Conservation (phyloP, 2,797 vertebrate genomes). For the Cossypha polioptera region DNA sequence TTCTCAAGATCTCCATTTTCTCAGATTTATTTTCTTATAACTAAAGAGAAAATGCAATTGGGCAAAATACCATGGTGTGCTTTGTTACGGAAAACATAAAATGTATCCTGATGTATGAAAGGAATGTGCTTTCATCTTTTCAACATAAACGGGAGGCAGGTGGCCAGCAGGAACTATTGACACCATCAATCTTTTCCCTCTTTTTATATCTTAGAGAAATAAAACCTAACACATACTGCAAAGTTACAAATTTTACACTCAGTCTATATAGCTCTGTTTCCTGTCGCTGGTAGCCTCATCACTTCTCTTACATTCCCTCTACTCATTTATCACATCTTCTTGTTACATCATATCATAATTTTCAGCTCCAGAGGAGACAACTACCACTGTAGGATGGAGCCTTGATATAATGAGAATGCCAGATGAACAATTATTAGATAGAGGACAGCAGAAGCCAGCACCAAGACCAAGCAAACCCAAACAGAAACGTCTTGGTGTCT, state of each 20-base stretch:
- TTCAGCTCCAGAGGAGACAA: not conserved
- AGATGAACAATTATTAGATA: not conserved
- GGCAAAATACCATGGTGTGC: not conserved
- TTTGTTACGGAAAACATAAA: not conserved
- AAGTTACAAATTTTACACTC: not conserved
- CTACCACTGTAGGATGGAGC: not conserved
- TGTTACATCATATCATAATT: slow-evolving; percentile 1
- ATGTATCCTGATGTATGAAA: not conserved
- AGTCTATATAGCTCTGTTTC: not conserved
- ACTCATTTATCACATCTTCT: not conserved
- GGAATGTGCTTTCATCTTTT: not conserved
- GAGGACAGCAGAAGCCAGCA: not conserved
- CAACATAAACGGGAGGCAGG: not conserved
- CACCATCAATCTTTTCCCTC: not conserved
- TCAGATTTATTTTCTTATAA: not conserved
- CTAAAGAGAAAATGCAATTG: not conserved
- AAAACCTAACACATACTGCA: not conserved
- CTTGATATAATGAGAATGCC: not conserved
- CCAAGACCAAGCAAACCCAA: not conserved
- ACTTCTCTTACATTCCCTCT: not conserved
- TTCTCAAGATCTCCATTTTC: not conserved
- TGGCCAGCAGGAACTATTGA: not conserved
- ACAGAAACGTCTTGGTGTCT: not conserved
- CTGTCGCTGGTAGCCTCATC: not conserved
- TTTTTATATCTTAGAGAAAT: not conserved